Base-by-base conservation (phyloP, 1,140 invertebrate genomes). In the Bombus pyrosoma region DNA sequence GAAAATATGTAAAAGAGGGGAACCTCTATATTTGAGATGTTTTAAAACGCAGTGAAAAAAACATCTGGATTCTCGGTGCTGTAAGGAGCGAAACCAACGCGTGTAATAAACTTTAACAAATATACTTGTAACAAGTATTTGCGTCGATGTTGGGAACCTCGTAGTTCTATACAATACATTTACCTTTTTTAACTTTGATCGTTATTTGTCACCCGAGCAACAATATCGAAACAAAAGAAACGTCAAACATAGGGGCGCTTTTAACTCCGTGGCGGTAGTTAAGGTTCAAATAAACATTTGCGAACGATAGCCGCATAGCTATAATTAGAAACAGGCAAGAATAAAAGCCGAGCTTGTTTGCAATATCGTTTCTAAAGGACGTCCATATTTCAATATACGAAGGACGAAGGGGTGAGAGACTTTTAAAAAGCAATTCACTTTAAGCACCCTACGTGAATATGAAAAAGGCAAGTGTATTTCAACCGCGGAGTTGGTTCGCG, bases 371-470 rank as follows among this genome's bases (percentile, higher is more conserved):
- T 80, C 77, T 39, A 57, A 72, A 85, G 78, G 41, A 53, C 71
- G 71, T 34, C 69, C 72, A 81, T 81, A 81, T 75, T 81, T 85
- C 84, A 85, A 85, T 85, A 81, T 75, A 41, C 78, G 69, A 28
- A 32, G 41, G 72, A 62, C 74, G 64, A 4, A 43, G n/a, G 39
- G 37, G 37, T n/a, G 84, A 43, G 79, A 43, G 64, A 74, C 57
- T 81, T 81, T 85, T 85, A 81, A 81, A 85, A 85, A 81, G 84
- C 79, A 81, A 81, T 85, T 85, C 84, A 81, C 79, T 85, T 81
- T 81, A 81, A 85, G 71, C 79, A 57, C 78, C 71, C 68, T 39
- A 71, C 43, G 78, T 69, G 78, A 81, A 81, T 81, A 81, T 69
- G 71, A 81, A 85, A 85, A 81, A 75, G 78, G 84, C 79, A 75